phyloP scores from a whole-genome alignment of 1,140 invertebrate species.

The Mactra quadrangularis region DNA sequence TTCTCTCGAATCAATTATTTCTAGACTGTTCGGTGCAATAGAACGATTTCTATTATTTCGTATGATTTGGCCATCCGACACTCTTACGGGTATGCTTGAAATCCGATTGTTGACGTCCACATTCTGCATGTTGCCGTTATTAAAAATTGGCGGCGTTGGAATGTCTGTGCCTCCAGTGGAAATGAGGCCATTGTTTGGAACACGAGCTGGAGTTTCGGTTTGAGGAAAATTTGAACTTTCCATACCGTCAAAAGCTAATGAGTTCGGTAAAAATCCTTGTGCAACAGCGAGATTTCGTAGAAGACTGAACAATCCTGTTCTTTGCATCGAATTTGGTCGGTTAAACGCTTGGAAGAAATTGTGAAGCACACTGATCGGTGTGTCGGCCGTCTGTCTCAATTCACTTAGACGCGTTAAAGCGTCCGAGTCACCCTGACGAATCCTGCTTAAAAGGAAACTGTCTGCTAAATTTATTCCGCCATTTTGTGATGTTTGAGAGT shows the following conservation, averaged over 20 bases:
- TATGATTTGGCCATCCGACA: too few species aligned
- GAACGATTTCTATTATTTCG: too few species aligned
- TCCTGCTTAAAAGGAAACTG: constrained; percentile 36
- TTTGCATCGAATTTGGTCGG: constrained; percentile 1
- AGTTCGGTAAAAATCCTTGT: constrained; percentile 32
- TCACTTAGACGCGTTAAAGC: constrained; percentile 21
- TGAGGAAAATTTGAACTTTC: neutral
- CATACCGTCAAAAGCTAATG: constrained; percentile 6
- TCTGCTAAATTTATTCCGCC: constrained; percentile 29
- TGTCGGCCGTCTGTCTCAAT: constrained; percentile 31
- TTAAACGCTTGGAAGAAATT: constrained; percentile 30
- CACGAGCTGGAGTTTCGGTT: too few species aligned
- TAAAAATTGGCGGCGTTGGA: too few species aligned
- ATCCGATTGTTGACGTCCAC: too few species aligned
- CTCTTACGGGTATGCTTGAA: too few species aligned
- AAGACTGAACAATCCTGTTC: constrained; percentile 26
- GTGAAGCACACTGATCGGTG: constrained; percentile 25
- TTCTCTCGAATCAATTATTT: too few species aligned
- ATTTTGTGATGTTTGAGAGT: neutral
- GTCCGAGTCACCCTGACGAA: constrained; percentile 37
- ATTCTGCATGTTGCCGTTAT: too few species aligned
- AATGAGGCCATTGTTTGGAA: too few species aligned
- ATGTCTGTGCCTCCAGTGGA: too few species aligned
- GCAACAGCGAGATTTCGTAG: constrained; percentile 43
- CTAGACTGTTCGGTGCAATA: too few species aligned